These are phyloP conservation scores for Sinohyriopsis cumingii DNA, from an alignment of 2,888 invertebrate genomes.

Conservation along the genomic window DNA sequence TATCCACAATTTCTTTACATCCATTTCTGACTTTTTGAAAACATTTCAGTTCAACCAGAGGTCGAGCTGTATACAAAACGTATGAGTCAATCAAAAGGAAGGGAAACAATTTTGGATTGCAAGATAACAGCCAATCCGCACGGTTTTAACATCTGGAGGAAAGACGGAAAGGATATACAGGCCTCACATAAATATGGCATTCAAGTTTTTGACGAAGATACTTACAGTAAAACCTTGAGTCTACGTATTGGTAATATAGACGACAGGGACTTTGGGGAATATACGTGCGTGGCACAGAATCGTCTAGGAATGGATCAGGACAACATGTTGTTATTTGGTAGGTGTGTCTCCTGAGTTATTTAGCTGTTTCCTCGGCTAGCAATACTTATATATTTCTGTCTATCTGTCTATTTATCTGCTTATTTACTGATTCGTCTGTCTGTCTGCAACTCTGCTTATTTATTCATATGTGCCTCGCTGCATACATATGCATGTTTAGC, in stretches of 20 bases:
- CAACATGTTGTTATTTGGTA: constrained; percentile 54
- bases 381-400: too few relatives aligned
- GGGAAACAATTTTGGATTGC: constrained; percentile 68
- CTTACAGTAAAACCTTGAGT: constrained; percentile 56
- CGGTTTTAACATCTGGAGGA: constrained; percentile 60
- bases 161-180: constrained; percentile 48
- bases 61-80: constrained; percentile 58
- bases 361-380: too few relatives aligned
- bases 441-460: too few relatives aligned
- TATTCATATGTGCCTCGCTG: too few relatives aligned
- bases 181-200: constrained; percentile 56
- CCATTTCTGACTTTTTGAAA: too few relatives aligned
- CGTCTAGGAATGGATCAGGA: constrained; percentile 52
- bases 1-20: too few relatives aligned
- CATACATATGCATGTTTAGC: too few relatives aligned
- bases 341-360: constrained; percentile 4
- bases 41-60: constrained; percentile 63
- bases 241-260: constrained; percentile 50
- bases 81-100: constrained; percentile 62
- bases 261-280: constrained; percentile 56
- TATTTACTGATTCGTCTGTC: too few relatives aligned
- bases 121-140: constrained; percentile 65
- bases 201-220: constrained; percentile 61
- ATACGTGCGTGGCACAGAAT: constrained; percentile 57
- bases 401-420: too few relatives aligned